These are phyloP conservation scores for Cricetomys ansorgei DNA, from an alignment of 2,113 vertebrate species.

Conservation along the genomic window DNA sequence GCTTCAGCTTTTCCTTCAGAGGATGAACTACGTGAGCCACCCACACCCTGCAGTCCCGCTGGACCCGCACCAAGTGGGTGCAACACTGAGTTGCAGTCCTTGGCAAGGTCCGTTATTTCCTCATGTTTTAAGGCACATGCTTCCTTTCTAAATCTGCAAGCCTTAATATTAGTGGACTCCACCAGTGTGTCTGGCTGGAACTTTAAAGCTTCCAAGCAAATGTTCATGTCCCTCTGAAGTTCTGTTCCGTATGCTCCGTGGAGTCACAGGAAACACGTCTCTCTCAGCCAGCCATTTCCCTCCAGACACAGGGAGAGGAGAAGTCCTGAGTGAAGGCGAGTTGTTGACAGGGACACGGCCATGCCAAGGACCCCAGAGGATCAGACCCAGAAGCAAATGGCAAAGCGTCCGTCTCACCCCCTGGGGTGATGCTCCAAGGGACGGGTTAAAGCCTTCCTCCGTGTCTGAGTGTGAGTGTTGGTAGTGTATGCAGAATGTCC, in stretches of 20 bases:
- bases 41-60: background rate
- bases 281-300: background rate
- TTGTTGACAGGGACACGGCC: no score
- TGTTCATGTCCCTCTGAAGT: slow-evolving; percentile 53
- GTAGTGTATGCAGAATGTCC: no score
- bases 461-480: background rate
- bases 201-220: slow-evolving; percentile 58
- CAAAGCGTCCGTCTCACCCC: background rate
- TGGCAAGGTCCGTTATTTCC: slow-evolving; percentile 51
- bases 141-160: slow-evolving; percentile 65
- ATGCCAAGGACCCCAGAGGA: background rate
- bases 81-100: background rate
- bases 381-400: background rate
- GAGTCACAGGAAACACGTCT: background rate
- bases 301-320: background rate
- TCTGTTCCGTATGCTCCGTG: background rate
- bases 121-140: slow-evolving; percentile 60
- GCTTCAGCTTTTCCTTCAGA: slow-evolving; percentile 27
- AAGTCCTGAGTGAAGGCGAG: background rate
- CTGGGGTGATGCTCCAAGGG: background rate
- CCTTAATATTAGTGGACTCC: slow-evolving; percentile 58
- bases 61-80: background rate
- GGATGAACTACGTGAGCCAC: background rate
- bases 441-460: background rate
- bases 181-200: slow-evolving; percentile 31